A percentile compares a stretch with the other conserved stretches of the same genome.
These are phyloP conservation scores for Mycogona germanica DNA, from an alignment of 2,888 invertebrate species.

Conservation along the genomic window DNA sequence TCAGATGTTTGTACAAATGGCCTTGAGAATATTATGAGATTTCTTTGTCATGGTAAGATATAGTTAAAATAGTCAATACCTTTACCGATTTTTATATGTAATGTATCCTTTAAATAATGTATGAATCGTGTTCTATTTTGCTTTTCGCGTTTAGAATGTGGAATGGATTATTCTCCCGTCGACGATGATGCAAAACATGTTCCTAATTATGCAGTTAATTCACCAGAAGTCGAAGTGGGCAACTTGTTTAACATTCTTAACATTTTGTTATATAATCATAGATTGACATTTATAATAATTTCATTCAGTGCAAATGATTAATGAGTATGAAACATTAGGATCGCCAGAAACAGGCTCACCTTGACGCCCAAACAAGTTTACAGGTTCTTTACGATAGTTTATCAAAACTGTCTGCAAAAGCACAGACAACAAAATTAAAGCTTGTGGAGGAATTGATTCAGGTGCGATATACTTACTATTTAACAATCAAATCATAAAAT, in stretches of 20 bases:
- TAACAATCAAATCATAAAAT: background rate
- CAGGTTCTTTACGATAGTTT: conserved; percentile 14
- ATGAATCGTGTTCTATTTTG: no score
- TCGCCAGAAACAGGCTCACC: conserved; percentile 3
- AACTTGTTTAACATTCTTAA: background rate
- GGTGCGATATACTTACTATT: background rate
- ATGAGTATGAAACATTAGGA: conserved; percentile 11
- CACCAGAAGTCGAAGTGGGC: no score
- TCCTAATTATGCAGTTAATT: no score
- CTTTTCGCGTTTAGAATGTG: no score
- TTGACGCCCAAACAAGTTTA: conserved; percentile 11
- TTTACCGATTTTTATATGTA: no score
- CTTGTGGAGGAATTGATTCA: conserved; percentile 15
- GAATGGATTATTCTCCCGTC: no score
- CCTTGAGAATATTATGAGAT: conserved; percentile 10
- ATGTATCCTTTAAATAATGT: no score
- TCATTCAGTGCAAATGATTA: background rate
- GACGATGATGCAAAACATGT: no score
- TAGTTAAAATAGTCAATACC: no score
- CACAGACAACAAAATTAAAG: conserved; percentile 4
- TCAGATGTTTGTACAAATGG: conserved; percentile 15
- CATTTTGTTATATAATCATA: background rate
- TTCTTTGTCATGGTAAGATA: conserved; percentile 13
- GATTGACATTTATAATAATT: background rate
- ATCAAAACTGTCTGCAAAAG: conserved; percentile 1